Conservation (phyloP, 2,888 invertebrate species). For the Melitaea athalia region DNA sequence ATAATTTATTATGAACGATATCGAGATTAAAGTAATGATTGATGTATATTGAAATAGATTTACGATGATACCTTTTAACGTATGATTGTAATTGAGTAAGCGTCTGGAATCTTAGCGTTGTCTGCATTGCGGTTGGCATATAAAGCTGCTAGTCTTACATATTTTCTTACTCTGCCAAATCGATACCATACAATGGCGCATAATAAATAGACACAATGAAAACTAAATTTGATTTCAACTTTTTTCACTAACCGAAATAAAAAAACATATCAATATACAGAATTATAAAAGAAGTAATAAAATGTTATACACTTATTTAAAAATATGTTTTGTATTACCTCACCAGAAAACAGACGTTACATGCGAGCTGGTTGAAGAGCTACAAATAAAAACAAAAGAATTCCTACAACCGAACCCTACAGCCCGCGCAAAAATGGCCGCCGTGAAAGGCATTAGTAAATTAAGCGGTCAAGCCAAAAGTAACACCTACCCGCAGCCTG, state of each 20-base stretch:
- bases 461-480: constrained; percentile 98
- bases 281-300: no score
- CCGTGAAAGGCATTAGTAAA: constrained; percentile 97
- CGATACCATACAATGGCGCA: constrained; percentile 20
- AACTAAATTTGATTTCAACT: neutral
- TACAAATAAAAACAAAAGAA: constrained; percentile 98
- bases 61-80: constrained; percentile 4
- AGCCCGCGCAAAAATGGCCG: constrained; percentile 96
- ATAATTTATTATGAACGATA: neutral
- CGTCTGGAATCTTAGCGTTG: constrained; percentile 24
- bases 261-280: no score
- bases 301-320: neutral
- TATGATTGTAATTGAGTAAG: constrained; percentile 27
- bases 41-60: constrained; percentile 7
- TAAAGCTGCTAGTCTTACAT: constrained; percentile 28
- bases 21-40: neutral
- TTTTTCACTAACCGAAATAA: no score
- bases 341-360: constrained; percentile 98
- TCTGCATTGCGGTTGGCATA: constrained; percentile 40
- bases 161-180: constrained; percentile 25
- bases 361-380: constrained; percentile 97
- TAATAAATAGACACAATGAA: neutral
- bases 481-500: constrained; percentile 99
- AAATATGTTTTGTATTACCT: constrained; percentile 17
- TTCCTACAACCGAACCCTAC: constrained; percentile 99